Percentiles rank a stretch among this genome's conserved stretches.
These are phyloP conservation scores for Nyctibius grandis DNA, from an alignment of 2,797 vertebrate genomes.

Conservation along the genomic window DNA sequence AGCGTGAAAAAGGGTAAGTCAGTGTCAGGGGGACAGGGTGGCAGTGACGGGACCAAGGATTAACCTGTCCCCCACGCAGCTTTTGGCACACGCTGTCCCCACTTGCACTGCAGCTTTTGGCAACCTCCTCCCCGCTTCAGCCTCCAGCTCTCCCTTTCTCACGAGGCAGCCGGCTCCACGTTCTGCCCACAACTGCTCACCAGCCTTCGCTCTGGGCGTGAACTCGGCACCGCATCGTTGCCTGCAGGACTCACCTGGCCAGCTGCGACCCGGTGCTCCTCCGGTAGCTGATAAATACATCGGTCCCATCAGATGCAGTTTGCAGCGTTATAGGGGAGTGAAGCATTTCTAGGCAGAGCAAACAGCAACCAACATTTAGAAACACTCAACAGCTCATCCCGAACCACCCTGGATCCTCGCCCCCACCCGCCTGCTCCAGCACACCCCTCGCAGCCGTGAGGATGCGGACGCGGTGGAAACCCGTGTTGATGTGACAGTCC, in stretches of 20 bases:
- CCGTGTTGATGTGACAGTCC: slow-evolving; percentile 84
- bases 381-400: neutral
- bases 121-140: neutral
- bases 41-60: neutral
- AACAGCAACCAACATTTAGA: neutral
- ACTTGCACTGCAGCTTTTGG: neutral
- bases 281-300: slow-evolving; percentile 98
- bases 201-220: neutral
- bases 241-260: slow-evolving; percentile 82
- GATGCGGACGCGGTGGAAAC: slow-evolving; percentile 91
- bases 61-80: accelerated
- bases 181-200: neutral
- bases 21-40: neutral
- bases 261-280: slow-evolving; percentile 92
- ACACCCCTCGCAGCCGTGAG: slow-evolving; percentile 76
- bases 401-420: accelerated
- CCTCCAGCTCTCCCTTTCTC: neutral
- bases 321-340: slow-evolving; percentile 76
- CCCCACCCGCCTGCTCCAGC: accelerated
- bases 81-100: accelerated
- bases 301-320: slow-evolving; percentile 78
- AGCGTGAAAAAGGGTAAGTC: accelerated
- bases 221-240: accelerated
- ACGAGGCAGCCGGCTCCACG: accelerated
- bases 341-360: slow-evolving; percentile 68